A percentile compares a stretch with the other conserved stretches of the same genome.
These are phyloP conservation scores for Gari tellinella DNA, from an alignment of 2,888 invertebrate species.

Conservation along the genomic window DNA sequence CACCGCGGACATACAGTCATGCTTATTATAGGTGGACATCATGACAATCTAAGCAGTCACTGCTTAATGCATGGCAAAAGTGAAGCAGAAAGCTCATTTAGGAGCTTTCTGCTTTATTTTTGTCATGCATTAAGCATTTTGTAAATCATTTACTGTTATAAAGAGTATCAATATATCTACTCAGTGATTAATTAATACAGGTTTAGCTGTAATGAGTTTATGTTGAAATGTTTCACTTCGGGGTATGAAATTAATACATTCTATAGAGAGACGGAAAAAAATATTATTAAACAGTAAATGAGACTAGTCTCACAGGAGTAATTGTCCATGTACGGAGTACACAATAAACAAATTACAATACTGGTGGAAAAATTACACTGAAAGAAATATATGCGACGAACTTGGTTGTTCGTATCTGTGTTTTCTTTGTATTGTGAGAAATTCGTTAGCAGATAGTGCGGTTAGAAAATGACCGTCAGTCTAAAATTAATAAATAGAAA, in stretches of 20 bases:
- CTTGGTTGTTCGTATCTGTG: not conserved
- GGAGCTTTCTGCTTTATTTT: too few species aligned
- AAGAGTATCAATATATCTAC: too few species aligned
- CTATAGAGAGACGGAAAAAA: not conserved
- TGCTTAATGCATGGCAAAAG: too few species aligned
- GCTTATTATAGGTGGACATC: too few species aligned
- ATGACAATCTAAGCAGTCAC: too few species aligned
- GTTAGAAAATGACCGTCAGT: too few species aligned
- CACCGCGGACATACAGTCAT: too few species aligned
- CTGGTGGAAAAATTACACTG: not conserved
- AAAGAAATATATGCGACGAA: constrained; percentile 4
- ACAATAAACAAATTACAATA: not conserved
- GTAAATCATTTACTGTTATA: too few species aligned
- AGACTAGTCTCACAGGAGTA: not conserved
- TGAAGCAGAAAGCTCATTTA: too few species aligned
- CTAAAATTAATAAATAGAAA: constrained; percentile 11
- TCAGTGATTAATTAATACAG: too few species aligned
- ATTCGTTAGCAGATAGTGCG: not conserved
- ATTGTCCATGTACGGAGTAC: not conserved
- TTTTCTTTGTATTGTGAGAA: not conserved
- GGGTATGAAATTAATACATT: constrained; percentile 11
- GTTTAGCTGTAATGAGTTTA: constrained; percentile 9
- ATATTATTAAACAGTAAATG: not conserved
- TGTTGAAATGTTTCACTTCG: constrained; percentile 4
- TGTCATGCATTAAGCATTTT: too few species aligned